Percentiles rank a stretch among this genome's conserved stretches.
phyloP scores from a whole-genome alignment of 2,888 invertebrate genomes.

The Leucophenga montana region DNA sequence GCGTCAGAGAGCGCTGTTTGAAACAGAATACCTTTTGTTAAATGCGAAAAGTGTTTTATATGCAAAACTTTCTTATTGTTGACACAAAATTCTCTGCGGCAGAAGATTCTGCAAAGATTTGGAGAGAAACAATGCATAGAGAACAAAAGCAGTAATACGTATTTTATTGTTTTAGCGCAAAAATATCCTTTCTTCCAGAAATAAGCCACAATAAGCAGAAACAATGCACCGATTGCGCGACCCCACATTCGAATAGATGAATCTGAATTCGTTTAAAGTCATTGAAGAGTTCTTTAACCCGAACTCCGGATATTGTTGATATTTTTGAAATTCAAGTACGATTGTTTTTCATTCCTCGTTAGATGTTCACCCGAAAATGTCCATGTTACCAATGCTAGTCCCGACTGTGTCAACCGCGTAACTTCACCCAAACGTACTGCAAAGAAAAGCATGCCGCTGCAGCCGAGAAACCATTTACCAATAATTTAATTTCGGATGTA shows the following conservation, averaged over 20 bases:
- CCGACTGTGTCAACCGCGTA: conserved; percentile 95
- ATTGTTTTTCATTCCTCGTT: conserved; percentile 85
- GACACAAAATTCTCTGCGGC: conserved; percentile 75
- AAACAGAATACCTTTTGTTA: conserved; percentile 90
- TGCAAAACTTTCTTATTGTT: conserved; percentile 73
- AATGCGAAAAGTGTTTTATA: conserved; percentile 80
- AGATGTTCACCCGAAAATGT: conserved; percentile 92
- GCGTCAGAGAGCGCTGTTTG: conserved; percentile 93
- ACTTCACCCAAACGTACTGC: conserved; percentile 95
- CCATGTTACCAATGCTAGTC: conserved; percentile 99
- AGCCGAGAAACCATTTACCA: conserved; percentile 94
- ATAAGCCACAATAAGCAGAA: conserved; percentile 88
- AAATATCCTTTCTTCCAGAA: conserved; percentile 91
- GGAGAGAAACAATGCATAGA: conserved; percentile 90
- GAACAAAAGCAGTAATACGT: conserved; percentile 86
- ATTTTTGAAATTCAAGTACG: conserved; percentile 93
- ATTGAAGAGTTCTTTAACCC: conserved; percentile 91
- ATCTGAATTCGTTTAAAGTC: conserved; percentile 94
- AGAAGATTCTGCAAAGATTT: conserved; percentile 82
- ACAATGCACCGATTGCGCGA: conserved; percentile 87
- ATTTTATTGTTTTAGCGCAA: conserved; percentile 81
- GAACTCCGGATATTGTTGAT: conserved; percentile 96
- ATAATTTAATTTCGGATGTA: conserved; percentile 73
- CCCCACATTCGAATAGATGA: conserved; percentile 98
- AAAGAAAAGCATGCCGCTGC: conserved; percentile 97